phyloP scores from a whole-genome alignment of 2,797 vertebrate genomes.

The Potorous gilbertii region DNA sequence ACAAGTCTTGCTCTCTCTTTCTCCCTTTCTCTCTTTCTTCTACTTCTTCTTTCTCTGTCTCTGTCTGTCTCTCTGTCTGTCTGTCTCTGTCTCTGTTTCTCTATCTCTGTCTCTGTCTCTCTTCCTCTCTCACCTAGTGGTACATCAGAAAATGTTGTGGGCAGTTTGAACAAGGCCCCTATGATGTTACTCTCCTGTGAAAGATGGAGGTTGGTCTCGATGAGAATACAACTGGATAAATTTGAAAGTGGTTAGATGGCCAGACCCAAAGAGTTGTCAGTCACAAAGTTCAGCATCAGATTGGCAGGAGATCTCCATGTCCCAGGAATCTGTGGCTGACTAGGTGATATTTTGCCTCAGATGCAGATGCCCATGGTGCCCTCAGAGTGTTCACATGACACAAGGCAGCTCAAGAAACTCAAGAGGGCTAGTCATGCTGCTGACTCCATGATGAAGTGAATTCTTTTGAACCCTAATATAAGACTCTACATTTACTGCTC shows the following conservation, averaged over 20 bases:
- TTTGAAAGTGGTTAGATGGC: not conserved
- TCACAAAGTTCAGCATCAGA: not conserved
- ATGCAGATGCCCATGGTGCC: not conserved
- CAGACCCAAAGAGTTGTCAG: not conserved
- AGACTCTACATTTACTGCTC: too few relatives aligned
- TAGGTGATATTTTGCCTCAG: not conserved
- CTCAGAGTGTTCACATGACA: conserved; percentile 23
- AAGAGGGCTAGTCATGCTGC: too few relatives aligned
- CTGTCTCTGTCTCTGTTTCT: too few relatives aligned
- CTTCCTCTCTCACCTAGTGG: not conserved
- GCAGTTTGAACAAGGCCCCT: not conserved
- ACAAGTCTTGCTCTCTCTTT: not conserved
- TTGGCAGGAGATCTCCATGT: not conserved
- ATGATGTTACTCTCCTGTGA: too few relatives aligned
- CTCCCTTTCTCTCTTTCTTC: too few relatives aligned
- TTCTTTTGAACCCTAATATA: too few relatives aligned
- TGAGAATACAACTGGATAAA: rapidly evolving
- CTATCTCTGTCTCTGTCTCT: too few relatives aligned
- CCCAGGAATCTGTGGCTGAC: conserved; percentile 37
- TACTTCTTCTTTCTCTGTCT: too few relatives aligned
- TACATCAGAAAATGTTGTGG: not conserved
- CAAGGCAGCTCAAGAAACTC: not conserved
- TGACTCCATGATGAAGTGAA: too few relatives aligned
- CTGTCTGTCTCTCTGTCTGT: not conserved
- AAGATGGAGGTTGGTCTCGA: not conserved